A percentile compares a stretch with the other conserved stretches of the same genome.
Conservation (phyloP, 2,797 vertebrate genomes). For the Sparus aurata region DNA sequence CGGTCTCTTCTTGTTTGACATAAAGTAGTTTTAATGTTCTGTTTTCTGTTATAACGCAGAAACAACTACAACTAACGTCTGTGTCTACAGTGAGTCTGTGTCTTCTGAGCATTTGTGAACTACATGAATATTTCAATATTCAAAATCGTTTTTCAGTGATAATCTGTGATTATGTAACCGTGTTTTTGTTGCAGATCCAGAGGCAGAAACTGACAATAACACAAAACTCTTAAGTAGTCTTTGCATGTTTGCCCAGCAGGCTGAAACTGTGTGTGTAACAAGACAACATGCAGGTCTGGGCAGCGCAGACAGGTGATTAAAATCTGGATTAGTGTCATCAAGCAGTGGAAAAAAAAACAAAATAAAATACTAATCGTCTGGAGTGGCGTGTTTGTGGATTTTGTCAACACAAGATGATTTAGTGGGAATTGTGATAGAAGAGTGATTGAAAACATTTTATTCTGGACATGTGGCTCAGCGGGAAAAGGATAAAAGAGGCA, state of each 20-base stretch:
- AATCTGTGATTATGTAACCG: background rate
- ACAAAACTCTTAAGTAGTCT: background rate
- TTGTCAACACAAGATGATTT: background rate
- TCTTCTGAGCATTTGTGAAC: background rate
- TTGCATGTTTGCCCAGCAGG: constrained; percentile 31
- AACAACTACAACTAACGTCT: background rate
- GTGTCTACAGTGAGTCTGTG: background rate
- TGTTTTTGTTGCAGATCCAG: background rate
- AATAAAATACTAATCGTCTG: background rate
- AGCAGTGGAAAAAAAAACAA: background rate
- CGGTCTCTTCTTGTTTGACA: background rate
- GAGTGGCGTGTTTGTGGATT: background rate
- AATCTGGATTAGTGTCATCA: constrained; percentile 8
- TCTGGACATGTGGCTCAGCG: background rate
- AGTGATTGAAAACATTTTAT: background rate
- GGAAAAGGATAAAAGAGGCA: background rate
- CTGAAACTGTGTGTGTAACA: background rate
- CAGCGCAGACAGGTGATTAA: constrained; percentile 20
- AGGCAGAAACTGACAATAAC: background rate
- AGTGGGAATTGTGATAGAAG: background rate
- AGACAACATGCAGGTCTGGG: constrained; percentile 32
- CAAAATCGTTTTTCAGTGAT: background rate
- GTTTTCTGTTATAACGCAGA: background rate
- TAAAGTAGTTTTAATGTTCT: background rate
- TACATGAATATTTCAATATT: background rate